Conservation (phyloP, 2,888 invertebrate genomes). For the Phaedon cochleariae region DNA sequence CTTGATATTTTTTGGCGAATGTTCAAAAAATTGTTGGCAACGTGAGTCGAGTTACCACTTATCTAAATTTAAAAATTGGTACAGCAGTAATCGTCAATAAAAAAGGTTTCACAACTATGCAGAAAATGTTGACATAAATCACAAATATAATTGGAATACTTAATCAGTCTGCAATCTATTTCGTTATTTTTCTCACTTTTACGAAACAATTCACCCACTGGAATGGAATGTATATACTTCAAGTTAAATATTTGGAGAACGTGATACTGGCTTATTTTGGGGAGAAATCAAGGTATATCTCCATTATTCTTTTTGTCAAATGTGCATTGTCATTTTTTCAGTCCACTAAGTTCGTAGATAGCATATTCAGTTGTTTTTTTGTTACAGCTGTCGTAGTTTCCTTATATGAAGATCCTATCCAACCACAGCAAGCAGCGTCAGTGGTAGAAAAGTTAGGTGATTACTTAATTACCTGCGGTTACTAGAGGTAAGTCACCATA, state of each 20-base stretch:
- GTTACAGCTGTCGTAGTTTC: slow-evolving; percentile 90
- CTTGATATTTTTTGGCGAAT: too few species aligned
- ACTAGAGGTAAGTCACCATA: slow-evolving; percentile 74
- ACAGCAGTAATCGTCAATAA: not conserved
- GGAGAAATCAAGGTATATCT: too few species aligned
- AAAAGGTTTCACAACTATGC: not conserved
- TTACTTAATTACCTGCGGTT: slow-evolving; percentile 96
- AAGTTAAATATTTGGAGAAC: too few species aligned
- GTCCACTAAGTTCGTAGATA: too few species aligned
- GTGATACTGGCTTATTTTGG: too few species aligned
- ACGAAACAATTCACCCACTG: too few species aligned
- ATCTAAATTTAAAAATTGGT: not conserved
- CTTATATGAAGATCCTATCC: slow-evolving; percentile 95
- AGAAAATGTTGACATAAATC: not conserved
- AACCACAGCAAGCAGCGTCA: slow-evolving; percentile 95
- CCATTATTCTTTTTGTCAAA: too few species aligned
- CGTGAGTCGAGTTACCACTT: not conserved
- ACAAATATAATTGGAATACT: too few species aligned
- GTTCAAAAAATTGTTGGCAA: not conserved
- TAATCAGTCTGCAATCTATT: too few species aligned
- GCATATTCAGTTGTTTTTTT: slow-evolving; percentile 52
- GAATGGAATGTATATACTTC: too few species aligned
- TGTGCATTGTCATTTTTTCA: too few species aligned
- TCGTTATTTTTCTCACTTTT: too few species aligned
- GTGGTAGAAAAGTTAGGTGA: slow-evolving; percentile 97